Evolutionary conservation across 2,888 invertebrate species (phyloP), one percentile per base, ranked within the genome.

Genomic region (Chirona hameri): DNA sequence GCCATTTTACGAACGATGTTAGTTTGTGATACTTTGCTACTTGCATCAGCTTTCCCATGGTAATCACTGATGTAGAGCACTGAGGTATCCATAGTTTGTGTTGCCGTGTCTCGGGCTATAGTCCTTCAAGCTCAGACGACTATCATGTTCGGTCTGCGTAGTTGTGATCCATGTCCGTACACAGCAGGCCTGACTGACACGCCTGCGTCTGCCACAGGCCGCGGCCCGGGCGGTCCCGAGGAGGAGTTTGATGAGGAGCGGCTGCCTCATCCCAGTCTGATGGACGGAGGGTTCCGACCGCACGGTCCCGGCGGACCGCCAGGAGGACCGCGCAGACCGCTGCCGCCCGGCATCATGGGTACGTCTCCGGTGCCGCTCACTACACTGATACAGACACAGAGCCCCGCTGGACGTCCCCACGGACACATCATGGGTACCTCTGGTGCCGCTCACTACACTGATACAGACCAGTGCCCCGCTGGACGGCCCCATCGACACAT

Each of bases 321-420:
- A 39, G 39, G 39, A 39, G 72, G 72, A 3, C 76, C 76, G 76
- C 76, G 76, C 76, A 39, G 76, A 10, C 72, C 72, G 72, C 72
- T 31, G 12, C 39, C 46, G 76, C 76, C 46, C 76, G 76, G 76
- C n/a, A 46, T 72, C 18, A 29, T 24, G 76, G 76, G 76, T 46
- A 1, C 3, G 72, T 72, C 9, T 9, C 60, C 15, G 55, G 4
- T 60, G 60, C 3, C 52, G 52, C 52, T 52, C 52, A 18, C 52
- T 18, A 52, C 52, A 12, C 39, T 39, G 4, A 39, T 39, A 39
- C 39, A 39, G 39, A 39, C 7, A 39, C 39, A 39, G 39, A 39
- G 2, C 39, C 39, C 39, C 39, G 39, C n/a, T 39, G 39, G 39
- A 39, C 39, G 2, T 2, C 7, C 39, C 39, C 39, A 39, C 2